phyloP scores from a whole-genome alignment of 1,140 invertebrate genomes.

The Zaprionus capensis region DNA sequence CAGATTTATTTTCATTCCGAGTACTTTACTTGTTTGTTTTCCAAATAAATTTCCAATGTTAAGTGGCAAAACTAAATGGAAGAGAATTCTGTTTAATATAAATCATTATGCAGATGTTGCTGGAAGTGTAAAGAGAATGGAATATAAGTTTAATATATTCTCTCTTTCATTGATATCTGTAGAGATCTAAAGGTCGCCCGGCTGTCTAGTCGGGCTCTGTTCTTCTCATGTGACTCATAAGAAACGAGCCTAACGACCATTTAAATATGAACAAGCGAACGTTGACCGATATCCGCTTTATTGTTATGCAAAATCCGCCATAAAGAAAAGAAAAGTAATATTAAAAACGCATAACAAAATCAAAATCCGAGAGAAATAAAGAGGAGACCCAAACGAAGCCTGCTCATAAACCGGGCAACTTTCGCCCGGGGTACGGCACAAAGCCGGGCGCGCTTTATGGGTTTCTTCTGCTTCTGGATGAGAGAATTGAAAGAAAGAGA shows the following conservation, averaged over 20 bases:
- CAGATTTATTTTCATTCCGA: conserved; percentile 8
- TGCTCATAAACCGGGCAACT: conserved; percentile 54
- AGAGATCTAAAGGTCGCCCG: conserved; percentile 17
- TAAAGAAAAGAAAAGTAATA: conserved; percentile 62
- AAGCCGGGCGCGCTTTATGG: conserved; percentile 35
- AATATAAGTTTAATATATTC: too few species aligned
- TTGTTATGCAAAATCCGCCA: conserved; percentile 75
- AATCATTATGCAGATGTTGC: background rate
- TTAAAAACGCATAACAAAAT: conserved; percentile 71
- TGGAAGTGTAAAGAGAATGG: too few species aligned
- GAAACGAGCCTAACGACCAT: conserved; percentile 14
- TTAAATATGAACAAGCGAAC: conserved; percentile 28
- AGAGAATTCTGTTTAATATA: background rate
- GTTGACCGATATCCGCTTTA: conserved; percentile 72
- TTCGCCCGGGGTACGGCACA: conserved; percentile 56
- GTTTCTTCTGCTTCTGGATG: background rate
- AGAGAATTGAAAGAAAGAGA: background rate
- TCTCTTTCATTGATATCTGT: background rate
- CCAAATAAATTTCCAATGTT: background rate
- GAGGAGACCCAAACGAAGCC: conserved; percentile 27
- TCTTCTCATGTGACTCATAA: conserved; percentile 22
- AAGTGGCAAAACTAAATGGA: background rate
- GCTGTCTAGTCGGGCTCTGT: conserved; percentile 20
- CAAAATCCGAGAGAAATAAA: conserved; percentile 16
- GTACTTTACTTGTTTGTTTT: background rate